These are phyloP conservation scores for Rhamnusium bicolor DNA, from an alignment of 2,888 invertebrate genomes.

Conservation along the genomic window DNA sequence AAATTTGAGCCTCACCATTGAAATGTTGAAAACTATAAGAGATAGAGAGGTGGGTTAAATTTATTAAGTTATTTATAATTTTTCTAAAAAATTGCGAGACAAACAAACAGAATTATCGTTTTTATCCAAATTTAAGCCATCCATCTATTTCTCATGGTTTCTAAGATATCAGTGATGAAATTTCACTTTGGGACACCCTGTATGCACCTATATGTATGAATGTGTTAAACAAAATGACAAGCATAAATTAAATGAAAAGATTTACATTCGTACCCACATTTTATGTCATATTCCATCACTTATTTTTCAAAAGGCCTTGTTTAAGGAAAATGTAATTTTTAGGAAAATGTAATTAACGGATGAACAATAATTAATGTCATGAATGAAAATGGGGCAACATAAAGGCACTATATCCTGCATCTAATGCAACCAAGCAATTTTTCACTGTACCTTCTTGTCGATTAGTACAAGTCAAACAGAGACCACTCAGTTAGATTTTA, in stretches of 20 bases:
- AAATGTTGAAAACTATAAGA: too few species aligned
- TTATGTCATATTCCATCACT: neutral
- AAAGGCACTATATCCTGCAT: conserved; percentile 55
- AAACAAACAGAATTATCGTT: too few species aligned
- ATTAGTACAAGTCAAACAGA: conserved; percentile 62
- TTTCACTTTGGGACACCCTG: too few species aligned
- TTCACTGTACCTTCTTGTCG: conserved; percentile 54
- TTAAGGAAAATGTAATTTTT: conserved; percentile 16
- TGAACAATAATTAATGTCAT: conserved; percentile 37
- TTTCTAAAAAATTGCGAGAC: too few species aligned
- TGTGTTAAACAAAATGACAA: neutral
- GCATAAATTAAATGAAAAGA: neutral
- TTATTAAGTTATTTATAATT: too few species aligned
- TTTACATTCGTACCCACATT: neutral
- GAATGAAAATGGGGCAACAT: conserved; percentile 51
- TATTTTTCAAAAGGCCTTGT: conserved; percentile 19
- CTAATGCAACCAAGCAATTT: conserved; percentile 58
- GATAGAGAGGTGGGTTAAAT: too few species aligned
- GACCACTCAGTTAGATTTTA: conserved; percentile 53
- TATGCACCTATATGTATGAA: too few species aligned
- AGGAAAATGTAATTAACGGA: too few species aligned
- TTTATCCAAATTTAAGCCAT: too few species aligned
- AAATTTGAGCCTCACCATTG: too few species aligned
- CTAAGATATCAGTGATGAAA: too few species aligned
- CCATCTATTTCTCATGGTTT: too few species aligned